Conservation (phyloP, 2,113 vertebrate genomes). For the Craseonycteris thonglongyai region DNA sequence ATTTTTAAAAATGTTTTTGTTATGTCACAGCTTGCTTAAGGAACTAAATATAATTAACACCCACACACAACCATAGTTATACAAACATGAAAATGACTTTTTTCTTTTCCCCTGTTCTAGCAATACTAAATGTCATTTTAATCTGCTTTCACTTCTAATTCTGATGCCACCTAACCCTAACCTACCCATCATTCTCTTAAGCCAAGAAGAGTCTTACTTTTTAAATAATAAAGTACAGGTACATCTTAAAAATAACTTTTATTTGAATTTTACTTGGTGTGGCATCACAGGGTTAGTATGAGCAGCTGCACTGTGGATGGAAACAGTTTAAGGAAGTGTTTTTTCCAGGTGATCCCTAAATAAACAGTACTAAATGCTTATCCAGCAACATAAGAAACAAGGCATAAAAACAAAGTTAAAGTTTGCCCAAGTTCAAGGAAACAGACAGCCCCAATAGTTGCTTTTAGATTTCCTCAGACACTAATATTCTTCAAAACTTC, state of each 20-base stretch:
- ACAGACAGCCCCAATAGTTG: conserved; percentile 19
- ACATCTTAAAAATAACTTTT: conserved; percentile 50
- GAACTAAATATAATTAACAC: conserved; percentile 59
- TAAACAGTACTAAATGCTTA: conserved; percentile 38
- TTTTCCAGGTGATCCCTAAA: conserved; percentile 46
- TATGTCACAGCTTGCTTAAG: conserved; percentile 69
- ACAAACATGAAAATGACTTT: conserved; percentile 23
- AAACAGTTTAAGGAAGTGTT: conserved; percentile 9
- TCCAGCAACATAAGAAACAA: conserved; percentile 29
- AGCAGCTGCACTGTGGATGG: conserved; percentile 66
- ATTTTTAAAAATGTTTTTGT: conserved; percentile 66
- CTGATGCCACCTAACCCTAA: conserved; percentile 74
- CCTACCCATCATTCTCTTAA: neutral
- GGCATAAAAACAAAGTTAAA: conserved; percentile 5
- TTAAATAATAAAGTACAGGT: conserved; percentile 47
- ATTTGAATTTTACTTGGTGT: conserved; percentile 55
- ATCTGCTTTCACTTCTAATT: conserved; percentile 55
- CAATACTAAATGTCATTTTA: conserved; percentile 26
- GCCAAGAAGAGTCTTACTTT: conserved; percentile 47
- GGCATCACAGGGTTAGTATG: conserved; percentile 78
- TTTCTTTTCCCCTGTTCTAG: conserved; percentile 6
- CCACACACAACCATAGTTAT: conserved; percentile 1
- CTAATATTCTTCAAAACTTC: neutral
- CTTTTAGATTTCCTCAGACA: conserved; percentile 32
- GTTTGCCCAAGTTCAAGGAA: conserved; percentile 14